These are phyloP conservation scores for Hoplostethus mediterraneus DNA, from an alignment of 2,797 vertebrate genomes.

Conservation along the genomic window DNA sequence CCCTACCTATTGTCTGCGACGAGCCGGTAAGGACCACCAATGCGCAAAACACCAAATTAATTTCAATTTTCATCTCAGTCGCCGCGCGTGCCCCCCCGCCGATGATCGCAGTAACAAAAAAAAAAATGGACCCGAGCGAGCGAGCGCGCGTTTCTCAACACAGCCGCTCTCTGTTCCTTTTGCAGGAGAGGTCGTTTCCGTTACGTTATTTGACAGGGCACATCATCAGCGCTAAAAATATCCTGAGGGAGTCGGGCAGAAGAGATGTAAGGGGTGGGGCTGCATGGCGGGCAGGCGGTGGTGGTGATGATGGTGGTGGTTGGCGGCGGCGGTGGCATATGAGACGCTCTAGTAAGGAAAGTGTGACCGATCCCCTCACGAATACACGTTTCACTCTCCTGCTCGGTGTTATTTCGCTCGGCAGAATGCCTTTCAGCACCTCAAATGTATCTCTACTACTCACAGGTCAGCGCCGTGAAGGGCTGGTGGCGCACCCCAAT, in stretches of 20 bases:
- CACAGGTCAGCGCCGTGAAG: conserved; percentile 10
- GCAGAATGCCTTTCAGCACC: neutral
- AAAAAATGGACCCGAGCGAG: neutral
- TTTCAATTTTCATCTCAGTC: conserved; percentile 65
- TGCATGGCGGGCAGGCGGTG: conserved; percentile 29
- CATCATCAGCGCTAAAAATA: conserved; percentile 86
- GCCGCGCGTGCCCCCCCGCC: conserved; percentile 12
- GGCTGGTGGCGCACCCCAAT: conserved; percentile 46
- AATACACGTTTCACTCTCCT: neutral
- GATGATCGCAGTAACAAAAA: conserved; percentile 14
- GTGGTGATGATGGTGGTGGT: no score
- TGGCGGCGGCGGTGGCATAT: neutral
- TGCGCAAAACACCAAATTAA: conserved; percentile 50
- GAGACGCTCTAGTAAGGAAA: neutral
- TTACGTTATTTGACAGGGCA: conserved; percentile 78
- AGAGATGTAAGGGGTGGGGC: conserved; percentile 77
- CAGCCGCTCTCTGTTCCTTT: conserved; percentile 36
- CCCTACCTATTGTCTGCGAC: conserved; percentile 69
- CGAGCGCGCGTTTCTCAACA: conserved; percentile 12
- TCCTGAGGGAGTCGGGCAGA: conserved; percentile 80
- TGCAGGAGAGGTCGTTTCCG: conserved; percentile 75
- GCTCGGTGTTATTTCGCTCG: neutral
- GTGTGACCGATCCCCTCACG: neutral
- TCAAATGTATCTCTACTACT: conserved; percentile 1
- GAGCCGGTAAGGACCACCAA: conserved; percentile 68